These are phyloP conservation scores for Drosophila stalkeri DNA, from an alignment of 2,888 invertebrate genomes.

Conservation along the genomic window DNA sequence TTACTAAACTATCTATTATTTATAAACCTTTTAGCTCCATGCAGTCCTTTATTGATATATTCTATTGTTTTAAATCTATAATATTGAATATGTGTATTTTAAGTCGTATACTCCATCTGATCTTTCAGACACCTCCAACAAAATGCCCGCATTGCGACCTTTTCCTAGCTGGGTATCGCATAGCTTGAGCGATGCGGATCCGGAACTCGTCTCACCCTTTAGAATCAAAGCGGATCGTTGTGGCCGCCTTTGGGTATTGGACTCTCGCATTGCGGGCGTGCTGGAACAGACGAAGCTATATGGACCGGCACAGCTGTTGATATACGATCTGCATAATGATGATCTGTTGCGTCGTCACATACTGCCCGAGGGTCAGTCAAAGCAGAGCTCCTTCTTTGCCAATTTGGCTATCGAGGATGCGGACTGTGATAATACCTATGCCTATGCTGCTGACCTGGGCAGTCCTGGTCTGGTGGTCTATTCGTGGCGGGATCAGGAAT, in stretches of 20 bases:
- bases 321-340: slow-evolving; percentile 91
- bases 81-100: no score
- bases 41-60: no score
- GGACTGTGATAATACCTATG: slow-evolving; percentile 90
- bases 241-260: slow-evolving; percentile 92
- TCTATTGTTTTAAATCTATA: no score
- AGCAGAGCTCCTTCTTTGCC: slow-evolving; percentile 90
- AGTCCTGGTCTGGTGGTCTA: slow-evolving; percentile 91
- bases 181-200: slow-evolving; percentile 86
- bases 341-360: slow-evolving; percentile 88
- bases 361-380: slow-evolving; percentile 88
- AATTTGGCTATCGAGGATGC: slow-evolving; percentile 92
- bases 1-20: no score
- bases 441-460: slow-evolving; percentile 90
- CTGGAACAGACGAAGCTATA: slow-evolving; percentile 86
- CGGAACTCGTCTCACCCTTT: slow-evolving; percentile 91
- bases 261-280: slow-evolving; percentile 89
- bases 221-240: slow-evolving; percentile 91
- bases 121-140: slow-evolving; percentile 87
- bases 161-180: slow-evolving; percentile 93
- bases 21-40: no score
- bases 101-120: not conserved
- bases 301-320: slow-evolving; percentile 88
- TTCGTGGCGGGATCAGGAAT: slow-evolving; percentile 89
- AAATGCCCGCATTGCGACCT: slow-evolving; percentile 90